Evolutionary conservation across 2,797 vertebrate species (phyloP).

Genomic region (Enteromius viviparus): DNA sequence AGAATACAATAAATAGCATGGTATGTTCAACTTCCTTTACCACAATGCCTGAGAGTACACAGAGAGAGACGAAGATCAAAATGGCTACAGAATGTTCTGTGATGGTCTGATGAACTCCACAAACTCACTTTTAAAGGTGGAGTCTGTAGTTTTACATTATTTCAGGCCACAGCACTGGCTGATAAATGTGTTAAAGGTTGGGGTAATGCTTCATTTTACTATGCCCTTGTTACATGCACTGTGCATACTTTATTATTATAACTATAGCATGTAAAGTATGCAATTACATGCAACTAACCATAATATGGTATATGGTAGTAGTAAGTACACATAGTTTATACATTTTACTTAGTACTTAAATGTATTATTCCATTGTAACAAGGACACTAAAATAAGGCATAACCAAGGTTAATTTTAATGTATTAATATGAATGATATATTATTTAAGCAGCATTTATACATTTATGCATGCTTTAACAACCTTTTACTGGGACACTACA

Average conservation of each 20-base stretch:
- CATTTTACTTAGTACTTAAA: background rate
- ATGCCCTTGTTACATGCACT: background rate
- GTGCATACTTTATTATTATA: background rate
- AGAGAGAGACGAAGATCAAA: background rate
- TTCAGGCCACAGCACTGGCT: background rate
- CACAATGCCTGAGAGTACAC: background rate
- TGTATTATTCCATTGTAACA: background rate
- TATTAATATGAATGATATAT: background rate
- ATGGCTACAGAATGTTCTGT: background rate
- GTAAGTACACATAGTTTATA: background rate
- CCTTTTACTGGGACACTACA: background rate
- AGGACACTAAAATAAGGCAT: background rate
- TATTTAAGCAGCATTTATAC: background rate
- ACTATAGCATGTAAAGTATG: background rate
- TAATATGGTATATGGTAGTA: background rate
- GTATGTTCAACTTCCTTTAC: background rate
- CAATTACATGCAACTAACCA: background rate
- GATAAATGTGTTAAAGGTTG: background rate
- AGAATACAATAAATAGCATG: constrained; percentile 13
- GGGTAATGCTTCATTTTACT: background rate
- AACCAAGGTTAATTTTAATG: background rate
- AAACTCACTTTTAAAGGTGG: background rate
- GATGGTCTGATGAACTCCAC: background rate
- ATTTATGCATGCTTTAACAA: background rate
- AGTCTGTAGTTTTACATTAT: background rate